Evolutionary conservation across 2,888 invertebrate genomes (phyloP).

Genomic region (Phortica okadai): DNA sequence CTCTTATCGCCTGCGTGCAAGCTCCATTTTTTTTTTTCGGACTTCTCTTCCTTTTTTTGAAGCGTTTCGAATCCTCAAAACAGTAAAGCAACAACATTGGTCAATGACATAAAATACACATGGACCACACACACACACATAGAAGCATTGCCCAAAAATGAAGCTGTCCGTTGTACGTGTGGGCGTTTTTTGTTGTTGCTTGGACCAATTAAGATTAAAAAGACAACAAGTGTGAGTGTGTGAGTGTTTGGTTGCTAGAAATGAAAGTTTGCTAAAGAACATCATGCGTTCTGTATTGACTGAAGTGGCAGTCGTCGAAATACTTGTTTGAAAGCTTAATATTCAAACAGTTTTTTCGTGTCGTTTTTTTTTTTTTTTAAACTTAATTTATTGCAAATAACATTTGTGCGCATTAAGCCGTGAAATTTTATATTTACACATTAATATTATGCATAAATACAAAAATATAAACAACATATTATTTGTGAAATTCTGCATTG

Average conservation of each 20-base stretch:
- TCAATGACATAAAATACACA: constrained; percentile 27
- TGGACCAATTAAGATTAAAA: constrained; percentile 29
- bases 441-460: neutral
- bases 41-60: neutral
- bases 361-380: neutral
- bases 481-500: neutral
- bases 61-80: neutral
- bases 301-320: neutral
- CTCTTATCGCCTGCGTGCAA: constrained; percentile 24
- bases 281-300: neutral
- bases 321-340: neutral
- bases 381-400: constrained; percentile 23
- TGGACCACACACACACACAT: constrained; percentile 19
- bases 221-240: neutral
- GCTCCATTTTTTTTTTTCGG: neutral
- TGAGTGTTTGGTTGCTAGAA: neutral
- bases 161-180: neutral
- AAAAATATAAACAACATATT: neutral
- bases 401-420: constrained; percentile 11
- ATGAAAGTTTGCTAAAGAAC: neutral
- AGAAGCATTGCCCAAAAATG: neutral
- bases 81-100: constrained; percentile 7
- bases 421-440: constrained; percentile 18
- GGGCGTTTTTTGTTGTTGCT: neutral
- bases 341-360: neutral